These are phyloP conservation scores for Bos indicus DNA, from an alignment of 2,113 vertebrate genomes.

Conservation along the genomic window DNA sequence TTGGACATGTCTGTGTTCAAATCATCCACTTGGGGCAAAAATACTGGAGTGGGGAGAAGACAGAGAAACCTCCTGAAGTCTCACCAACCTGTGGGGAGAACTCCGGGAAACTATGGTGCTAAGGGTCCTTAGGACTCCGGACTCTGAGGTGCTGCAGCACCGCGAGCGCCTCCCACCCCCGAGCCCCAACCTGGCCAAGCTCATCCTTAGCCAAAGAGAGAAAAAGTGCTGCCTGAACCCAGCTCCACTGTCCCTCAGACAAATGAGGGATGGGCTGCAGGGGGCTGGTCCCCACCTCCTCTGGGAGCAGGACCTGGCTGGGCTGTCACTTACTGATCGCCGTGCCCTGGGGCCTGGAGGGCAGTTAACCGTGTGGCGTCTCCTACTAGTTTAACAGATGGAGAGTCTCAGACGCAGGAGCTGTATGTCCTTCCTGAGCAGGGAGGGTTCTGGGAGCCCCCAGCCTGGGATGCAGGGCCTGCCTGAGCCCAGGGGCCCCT, in stretches of 20 bases:
- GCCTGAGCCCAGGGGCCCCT: background rate
- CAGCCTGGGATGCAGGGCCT: background rate
- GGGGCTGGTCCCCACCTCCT: background rate
- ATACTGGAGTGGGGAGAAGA: accelerated
- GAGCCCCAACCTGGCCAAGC: background rate
- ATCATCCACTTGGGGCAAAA: background rate
- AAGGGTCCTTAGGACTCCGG: accelerated
- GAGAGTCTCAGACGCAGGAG: background rate
- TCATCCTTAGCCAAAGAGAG: background rate
- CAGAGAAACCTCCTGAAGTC: too few species aligned
- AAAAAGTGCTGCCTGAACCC: background rate
- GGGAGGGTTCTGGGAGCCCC: background rate
- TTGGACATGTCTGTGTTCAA: accelerated
- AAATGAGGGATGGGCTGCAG: background rate
- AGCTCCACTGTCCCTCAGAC: background rate
- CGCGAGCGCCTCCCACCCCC: accelerated
- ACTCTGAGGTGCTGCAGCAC: background rate
- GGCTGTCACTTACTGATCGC: accelerated
- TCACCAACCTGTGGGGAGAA: background rate
- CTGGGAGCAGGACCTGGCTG: background rate
- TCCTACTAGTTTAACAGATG: background rate
- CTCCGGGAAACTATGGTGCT: accelerated
- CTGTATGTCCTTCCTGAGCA: accelerated
- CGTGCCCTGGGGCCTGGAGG: background rate
- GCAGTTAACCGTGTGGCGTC: accelerated